Percentiles rank a stretch among this genome's conserved stretches.
phyloP scores from a whole-genome alignment of 2,888 invertebrate genomes.

The Dicyrtoma fusca region DNA sequence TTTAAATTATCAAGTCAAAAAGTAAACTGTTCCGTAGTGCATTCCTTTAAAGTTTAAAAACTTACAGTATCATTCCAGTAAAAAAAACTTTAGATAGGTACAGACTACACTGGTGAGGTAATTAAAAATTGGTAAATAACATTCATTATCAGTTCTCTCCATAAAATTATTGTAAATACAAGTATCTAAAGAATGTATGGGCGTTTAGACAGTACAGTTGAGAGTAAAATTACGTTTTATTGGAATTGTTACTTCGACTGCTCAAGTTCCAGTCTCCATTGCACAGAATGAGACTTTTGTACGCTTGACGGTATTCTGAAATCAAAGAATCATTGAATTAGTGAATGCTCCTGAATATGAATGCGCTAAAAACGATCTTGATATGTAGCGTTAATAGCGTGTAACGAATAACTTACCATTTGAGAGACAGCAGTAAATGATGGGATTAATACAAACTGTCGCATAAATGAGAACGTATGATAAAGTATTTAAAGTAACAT shows the following conservation, averaged over 20 bases:
- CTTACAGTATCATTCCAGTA: neutral
- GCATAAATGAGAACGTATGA: constrained; percentile 62
- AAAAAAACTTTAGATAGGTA: neutral
- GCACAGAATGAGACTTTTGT: constrained; percentile 61
- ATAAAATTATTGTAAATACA: too few species aligned
- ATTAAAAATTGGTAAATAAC: too few species aligned
- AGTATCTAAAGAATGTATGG: neutral
- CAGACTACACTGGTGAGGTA: too few species aligned
- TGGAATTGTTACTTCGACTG: constrained; percentile 55
- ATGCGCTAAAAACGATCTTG: neutral
- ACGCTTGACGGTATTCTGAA: constrained; percentile 62
- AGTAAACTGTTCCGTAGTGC: too few species aligned
- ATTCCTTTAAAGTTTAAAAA: neutral
- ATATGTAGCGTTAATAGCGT: neutral
- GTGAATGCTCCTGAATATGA: neutral
- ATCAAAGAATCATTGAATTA: too few species aligned
- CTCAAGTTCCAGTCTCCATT: constrained; percentile 56
- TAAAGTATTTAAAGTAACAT: constrained; percentile 60
- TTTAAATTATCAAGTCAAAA: too few species aligned
- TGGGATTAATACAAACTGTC: constrained; percentile 63
- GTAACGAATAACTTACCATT: constrained; percentile 24
- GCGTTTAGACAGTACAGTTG: neutral
- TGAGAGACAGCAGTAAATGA: constrained; percentile 60
- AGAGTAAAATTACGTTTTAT: constrained; percentile 48
- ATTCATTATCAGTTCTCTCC: too few species aligned